Evolutionary conservation across 2,113 vertebrate genomes (phyloP).

Genomic region (Leucoraja erinaceus): DNA sequence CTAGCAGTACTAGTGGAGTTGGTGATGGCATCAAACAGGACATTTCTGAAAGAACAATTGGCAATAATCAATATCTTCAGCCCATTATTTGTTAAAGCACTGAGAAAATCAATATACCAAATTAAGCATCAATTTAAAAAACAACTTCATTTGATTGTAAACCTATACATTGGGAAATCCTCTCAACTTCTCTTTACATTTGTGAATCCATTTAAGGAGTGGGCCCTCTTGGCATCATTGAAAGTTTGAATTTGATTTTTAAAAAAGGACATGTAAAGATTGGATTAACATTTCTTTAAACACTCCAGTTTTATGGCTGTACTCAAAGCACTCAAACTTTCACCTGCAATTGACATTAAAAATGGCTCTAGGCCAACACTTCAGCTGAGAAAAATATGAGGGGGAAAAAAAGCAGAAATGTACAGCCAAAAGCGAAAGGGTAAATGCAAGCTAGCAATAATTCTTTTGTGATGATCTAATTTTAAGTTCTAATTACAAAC

Average conservation of each 20-base stretch:
- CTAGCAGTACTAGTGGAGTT: too few relatives aligned
- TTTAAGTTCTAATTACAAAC: background rate
- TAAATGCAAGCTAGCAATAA: constrained; percentile 18
- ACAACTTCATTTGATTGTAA: background rate
- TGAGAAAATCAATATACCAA: background rate
- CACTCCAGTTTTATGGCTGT: background rate
- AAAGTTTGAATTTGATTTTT: background rate
- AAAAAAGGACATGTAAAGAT: background rate
- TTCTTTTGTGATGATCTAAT: background rate
- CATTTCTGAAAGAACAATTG: too few relatives aligned
- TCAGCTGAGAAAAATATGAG: background rate
- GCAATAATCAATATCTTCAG: too few relatives aligned
- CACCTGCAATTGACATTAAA: background rate
- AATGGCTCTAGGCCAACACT: background rate
- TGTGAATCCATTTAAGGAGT: background rate
- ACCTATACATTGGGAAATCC: background rate
- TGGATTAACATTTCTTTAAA: constrained; percentile 13
- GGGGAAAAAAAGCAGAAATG: background rate
- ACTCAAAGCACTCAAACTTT: background rate
- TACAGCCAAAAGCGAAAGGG: constrained; percentile 11
- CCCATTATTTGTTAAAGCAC: background rate
- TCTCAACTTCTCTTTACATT: background rate
- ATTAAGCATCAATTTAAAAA: background rate
- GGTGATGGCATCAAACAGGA: too few relatives aligned
- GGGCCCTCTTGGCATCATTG: background rate